Evolutionary conservation across 2,797 vertebrate genomes (phyloP).

Genomic region (Zalophus californianus): DNA sequence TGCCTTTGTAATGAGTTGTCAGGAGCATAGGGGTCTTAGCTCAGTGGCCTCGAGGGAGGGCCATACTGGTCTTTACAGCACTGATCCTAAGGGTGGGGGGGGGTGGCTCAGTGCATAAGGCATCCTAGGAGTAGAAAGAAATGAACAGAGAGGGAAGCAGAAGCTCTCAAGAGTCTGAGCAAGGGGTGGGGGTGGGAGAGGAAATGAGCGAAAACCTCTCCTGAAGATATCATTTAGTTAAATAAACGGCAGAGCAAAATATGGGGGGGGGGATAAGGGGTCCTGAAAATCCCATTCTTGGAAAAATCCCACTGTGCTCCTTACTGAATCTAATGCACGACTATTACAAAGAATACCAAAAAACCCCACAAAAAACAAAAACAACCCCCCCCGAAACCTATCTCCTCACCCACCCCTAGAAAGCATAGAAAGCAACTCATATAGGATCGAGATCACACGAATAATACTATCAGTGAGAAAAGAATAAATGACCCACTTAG

Average conservation of each 20-base stretch:
- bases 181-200: accelerated
- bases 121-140: not conserved
- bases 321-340: not conserved
- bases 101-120: not conserved
- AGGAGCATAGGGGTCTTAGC: not conserved
- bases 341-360: not conserved
- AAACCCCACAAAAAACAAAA: too few species aligned
- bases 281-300: not conserved
- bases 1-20: not conserved
- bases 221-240: not conserved
- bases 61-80: not conserved
- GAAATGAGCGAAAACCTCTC: not conserved
- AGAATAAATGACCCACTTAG: constrained; percentile 62
- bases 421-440: not conserved
- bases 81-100: not conserved
- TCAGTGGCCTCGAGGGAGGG: not conserved
- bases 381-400: not conserved
- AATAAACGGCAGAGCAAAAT: not conserved
- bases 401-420: not conserved
- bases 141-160: not conserved
- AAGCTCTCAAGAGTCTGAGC: not conserved
- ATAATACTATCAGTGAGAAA: not conserved
- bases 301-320: not conserved
- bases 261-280: accelerated
- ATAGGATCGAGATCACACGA: not conserved